Base-by-base conservation (phyloP, 1,140 invertebrate species). In the Orchestia grillus region DNA sequence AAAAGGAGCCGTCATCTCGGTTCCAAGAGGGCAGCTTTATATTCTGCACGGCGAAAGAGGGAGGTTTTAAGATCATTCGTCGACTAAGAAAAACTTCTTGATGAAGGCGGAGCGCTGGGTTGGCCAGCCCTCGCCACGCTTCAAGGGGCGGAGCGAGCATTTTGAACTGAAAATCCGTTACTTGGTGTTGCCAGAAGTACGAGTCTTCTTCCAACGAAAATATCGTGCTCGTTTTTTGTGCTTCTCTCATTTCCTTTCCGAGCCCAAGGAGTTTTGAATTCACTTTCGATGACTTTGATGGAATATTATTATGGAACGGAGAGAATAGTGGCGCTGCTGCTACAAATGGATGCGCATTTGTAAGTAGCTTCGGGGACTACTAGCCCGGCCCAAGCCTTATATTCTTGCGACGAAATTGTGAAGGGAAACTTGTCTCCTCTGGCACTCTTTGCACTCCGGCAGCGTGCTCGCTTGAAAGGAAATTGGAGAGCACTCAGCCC, bases 231-330 rank as follows among this genome's bases (percentile, higher is more conserved):
- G 92, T 94, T 94, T 94, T 94, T 94, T 94, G 92, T 94, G 92
- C 92, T 94, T 94, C 92, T 94, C 92, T 94, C 92, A 44, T 94
- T 45, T 94, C 92, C 92, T 94, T 94, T 94, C 92, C 92, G 40
- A 45, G 92, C 92, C 92, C 92, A 94, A 94, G 87, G 96, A 96
- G 96, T 96, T 96, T 96, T 96, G 96, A 96, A 96, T 96, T 96
- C 96, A 96, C 96, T 96, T 96, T 96, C 96, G 96, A 96, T 96
- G 96, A 96, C 96, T 96, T 95, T 96, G 96, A 96, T 96, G 96
- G 96, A 96, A 96, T 96, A 96, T 96, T 96, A 96, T 96, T 96
- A 96, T 96, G 96, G 96, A 96, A 96, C 96, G 96, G 96, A 96
- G 96, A 96, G 96, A 96, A 94, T 45, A 44, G 92, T 94, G 92